These are phyloP conservation scores for Drosophila lacertosa DNA, from an alignment of 1,140 invertebrate genomes.

Conservation along the genomic window DNA sequence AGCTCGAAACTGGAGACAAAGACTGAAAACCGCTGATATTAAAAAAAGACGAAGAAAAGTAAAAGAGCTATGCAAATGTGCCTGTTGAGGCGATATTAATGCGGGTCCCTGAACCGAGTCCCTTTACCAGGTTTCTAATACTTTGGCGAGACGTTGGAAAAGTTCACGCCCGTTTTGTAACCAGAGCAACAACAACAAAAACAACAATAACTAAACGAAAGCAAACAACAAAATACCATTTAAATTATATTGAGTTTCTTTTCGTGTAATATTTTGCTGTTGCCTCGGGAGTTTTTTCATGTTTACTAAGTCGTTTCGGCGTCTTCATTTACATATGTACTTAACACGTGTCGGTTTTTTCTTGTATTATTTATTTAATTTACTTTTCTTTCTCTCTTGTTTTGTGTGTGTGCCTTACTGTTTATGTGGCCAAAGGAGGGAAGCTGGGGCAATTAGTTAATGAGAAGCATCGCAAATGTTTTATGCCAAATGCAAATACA, in stretches of 20 bases:
- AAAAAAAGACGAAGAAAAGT: not conserved
- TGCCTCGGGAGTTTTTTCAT: constrained; percentile 5
- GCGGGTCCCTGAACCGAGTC: constrained; percentile 10
- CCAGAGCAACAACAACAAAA: constrained; percentile 26
- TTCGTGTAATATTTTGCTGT: constrained; percentile 37
- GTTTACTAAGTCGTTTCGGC: constrained; percentile 27
- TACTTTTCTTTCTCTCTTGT: not conserved
- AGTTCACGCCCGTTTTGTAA: constrained; percentile 39
- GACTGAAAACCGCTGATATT: constrained; percentile 5
- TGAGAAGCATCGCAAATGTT: constrained; percentile 49
- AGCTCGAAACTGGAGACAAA: not conserved
- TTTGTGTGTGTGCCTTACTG: not conserved
- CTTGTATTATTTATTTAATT: constrained; percentile 23
- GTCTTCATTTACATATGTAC: constrained; percentile 70
- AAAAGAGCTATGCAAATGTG: constrained; percentile 36
- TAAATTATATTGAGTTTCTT: constrained; percentile 70
- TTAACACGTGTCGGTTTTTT: constrained; percentile 60
- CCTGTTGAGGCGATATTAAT: constrained; percentile 29
- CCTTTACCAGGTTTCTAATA: constrained; percentile 35
- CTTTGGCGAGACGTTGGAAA: constrained; percentile 27
- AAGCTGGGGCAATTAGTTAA: constrained; percentile 65
- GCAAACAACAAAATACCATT: constrained; percentile 59
- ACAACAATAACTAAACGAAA: not conserved
- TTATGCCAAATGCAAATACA: constrained; percentile 24
- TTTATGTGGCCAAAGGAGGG: not conserved